phyloP scores from a whole-genome alignment of 1,140 invertebrate genomes.

The Brachionus asplanchnoidis region DNA sequence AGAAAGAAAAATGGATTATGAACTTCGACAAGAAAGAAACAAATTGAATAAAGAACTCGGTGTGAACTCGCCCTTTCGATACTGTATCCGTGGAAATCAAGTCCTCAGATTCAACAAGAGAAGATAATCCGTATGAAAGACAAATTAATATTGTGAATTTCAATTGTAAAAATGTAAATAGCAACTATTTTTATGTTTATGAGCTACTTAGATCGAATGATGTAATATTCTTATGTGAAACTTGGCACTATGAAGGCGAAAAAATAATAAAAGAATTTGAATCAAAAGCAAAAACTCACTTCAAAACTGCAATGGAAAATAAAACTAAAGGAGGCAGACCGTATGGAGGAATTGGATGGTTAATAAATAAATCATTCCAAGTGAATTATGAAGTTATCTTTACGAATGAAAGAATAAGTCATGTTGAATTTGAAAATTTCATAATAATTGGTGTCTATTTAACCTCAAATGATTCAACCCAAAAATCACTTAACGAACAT shows the following conservation, averaged over 20 bases:
- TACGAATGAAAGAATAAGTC: neutral
- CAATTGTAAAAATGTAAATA: conserved; percentile 18
- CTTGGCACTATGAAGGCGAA: neutral
- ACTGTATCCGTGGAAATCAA: neutral
- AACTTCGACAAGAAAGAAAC: neutral
- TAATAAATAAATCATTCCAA: neutral
- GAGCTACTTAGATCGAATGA: neutral
- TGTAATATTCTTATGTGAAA: neutral
- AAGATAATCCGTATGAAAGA: neutral
- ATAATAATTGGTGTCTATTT: neutral
- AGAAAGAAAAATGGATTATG: neutral
- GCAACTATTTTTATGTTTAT: neutral
- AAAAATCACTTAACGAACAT: neutral
- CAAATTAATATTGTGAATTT: neutral
- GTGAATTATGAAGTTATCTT: neutral
- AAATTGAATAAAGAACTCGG: neutral
- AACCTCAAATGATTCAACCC: neutral
- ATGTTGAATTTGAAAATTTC: neutral
- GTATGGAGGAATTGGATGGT: conserved; percentile 1
- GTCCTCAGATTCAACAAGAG: neutral
- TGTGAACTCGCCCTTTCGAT: too few species aligned
- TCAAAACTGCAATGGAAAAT: neutral
- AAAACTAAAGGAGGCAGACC: neutral
- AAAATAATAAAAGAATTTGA: neutral
- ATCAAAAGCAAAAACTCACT: neutral